A percentile compares a stretch with the other conserved stretches of the same genome.
phyloP scores from a whole-genome alignment of 2,113 vertebrate genomes.

The Dryoscopus gambensis region DNA sequence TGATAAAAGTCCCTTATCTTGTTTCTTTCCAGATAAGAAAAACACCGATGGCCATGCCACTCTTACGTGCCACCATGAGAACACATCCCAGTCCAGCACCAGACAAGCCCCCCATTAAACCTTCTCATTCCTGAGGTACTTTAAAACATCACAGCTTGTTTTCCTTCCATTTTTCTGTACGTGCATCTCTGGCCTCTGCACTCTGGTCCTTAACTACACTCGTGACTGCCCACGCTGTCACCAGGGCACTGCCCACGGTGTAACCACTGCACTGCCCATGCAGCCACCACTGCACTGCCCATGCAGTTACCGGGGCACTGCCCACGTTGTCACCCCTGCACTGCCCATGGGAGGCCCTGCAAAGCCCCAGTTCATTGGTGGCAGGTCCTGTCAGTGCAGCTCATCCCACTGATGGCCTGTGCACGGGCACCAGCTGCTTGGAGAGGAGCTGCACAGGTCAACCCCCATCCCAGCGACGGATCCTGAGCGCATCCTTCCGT shows the following conservation, averaged over 20 bases:
- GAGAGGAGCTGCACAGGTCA: neutral
- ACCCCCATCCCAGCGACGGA: neutral
- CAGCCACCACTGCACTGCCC: neutral
- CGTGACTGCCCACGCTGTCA: neutral
- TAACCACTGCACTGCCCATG: neutral
- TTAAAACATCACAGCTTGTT: neutral
- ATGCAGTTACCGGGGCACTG: neutral
- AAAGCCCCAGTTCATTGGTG: accelerated
- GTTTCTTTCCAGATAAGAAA: neutral
- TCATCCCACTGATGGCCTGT: neutral
- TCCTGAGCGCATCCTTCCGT: neutral
- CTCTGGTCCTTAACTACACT: neutral
- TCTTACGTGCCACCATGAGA: neutral
- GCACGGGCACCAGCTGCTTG: neutral
- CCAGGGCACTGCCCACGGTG: no score
- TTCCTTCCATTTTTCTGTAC: neutral
- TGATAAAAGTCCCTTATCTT: neutral
- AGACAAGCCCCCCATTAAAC: neutral
- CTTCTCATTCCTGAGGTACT: neutral
- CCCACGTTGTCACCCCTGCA: neutral
- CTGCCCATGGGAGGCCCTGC: accelerated
- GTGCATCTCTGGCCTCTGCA: neutral
- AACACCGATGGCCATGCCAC: accelerated
- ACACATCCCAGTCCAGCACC: neutral
- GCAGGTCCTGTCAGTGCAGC: neutral